Conservation (phyloP, 2,888 invertebrate species). For the Erpobdella octoculata region DNA sequence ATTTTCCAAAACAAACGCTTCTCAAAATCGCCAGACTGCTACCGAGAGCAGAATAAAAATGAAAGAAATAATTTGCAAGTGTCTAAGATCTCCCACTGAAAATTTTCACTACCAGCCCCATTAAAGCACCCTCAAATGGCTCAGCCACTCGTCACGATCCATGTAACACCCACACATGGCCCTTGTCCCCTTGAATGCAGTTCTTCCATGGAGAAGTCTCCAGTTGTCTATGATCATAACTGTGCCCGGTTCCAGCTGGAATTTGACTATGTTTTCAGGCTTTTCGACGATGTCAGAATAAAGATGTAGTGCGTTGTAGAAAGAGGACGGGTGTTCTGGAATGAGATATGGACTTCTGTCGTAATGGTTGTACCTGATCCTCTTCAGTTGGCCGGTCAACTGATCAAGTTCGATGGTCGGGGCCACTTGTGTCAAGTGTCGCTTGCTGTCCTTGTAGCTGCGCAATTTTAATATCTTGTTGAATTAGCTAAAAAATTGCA, state of each 20-base stretch:
- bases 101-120: too few relatives aligned
- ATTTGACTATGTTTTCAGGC: slow-evolving; percentile 51
- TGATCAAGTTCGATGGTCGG: slow-evolving; percentile 41
- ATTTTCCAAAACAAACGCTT: too few relatives aligned
- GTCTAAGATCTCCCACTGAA: too few relatives aligned
- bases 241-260: slow-evolving; percentile 59
- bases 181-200: slow-evolving; percentile 63
- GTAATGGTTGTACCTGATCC: slow-evolving; percentile 65
- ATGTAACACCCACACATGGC: slow-evolving; percentile 67
- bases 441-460: slow-evolving; percentile 1
- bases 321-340: slow-evolving; percentile 53
- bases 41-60: too few relatives aligned
- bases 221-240: slow-evolving; percentile 72
- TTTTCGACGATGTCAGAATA: slow-evolving; percentile 39
- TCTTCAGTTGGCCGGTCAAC: slow-evolving; percentile 57
- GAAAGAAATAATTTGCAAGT: too few relatives aligned
- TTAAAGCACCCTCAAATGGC: slow-evolving; percentile 39
- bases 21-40: too few relatives aligned
- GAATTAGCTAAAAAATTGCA: too few relatives aligned
- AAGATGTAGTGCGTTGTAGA: slow-evolving; percentile 54
- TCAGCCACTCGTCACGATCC: slow-evolving; percentile 58
- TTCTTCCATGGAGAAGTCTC: slow-evolving; percentile 68
- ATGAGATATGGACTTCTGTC: slow-evolving; percentile 56
- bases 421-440: neutral
- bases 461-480: too few relatives aligned